Evolutionary conservation across 2,888 invertebrate species (phyloP), one percentile per base, ranked within the genome.

Genomic region (Trypoxylon attenuatum): DNA sequence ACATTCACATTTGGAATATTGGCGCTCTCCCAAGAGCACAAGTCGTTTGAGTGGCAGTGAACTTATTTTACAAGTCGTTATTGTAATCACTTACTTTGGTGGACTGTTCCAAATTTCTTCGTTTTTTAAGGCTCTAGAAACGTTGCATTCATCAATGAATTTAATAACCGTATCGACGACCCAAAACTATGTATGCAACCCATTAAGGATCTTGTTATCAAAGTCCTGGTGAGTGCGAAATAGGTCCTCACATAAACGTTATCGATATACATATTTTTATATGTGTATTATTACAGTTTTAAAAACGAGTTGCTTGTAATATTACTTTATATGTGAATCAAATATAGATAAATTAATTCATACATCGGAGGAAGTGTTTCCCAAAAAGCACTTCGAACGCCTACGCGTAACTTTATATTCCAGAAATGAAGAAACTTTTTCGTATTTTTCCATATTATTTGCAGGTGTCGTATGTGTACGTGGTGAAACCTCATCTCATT

Each of bases 1-100:
- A 84, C 80, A 82, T 81, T 81, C 79, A 82, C 79, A 76, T 72
- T 73, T 69, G 78, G 79, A 80, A 79, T 77, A 77, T 78, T 72
- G 69, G 72, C 74, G 69, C 74, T 73, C 67, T 27, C 61, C 50
- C 58, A 71, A 58, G 73, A 78, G 82, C 80, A 77, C 83, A 81
- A 83, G 82, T 82, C 82, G 72, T 82, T 82, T 77, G 75, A 77
- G 77, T 84, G 84, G 84, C 84, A 83, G 84, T 84, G 83, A 84
- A 82, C 83, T 73, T 73, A 75, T 80, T 73, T 79, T 82, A 77
- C 70, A 77, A 74, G 73, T 77, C 67, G 71, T 82, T 80, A 79
- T 80, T 80, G 78, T 80, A 73, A 81, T 82, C 79, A 79, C 79
- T 68, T 49, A 65, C 45, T 79, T 78, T 72, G 72, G 69, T 78